Evolutionary conservation across 2,797 vertebrate genomes (phyloP).

Genomic region (Xiphophorus birchmanni): DNA sequence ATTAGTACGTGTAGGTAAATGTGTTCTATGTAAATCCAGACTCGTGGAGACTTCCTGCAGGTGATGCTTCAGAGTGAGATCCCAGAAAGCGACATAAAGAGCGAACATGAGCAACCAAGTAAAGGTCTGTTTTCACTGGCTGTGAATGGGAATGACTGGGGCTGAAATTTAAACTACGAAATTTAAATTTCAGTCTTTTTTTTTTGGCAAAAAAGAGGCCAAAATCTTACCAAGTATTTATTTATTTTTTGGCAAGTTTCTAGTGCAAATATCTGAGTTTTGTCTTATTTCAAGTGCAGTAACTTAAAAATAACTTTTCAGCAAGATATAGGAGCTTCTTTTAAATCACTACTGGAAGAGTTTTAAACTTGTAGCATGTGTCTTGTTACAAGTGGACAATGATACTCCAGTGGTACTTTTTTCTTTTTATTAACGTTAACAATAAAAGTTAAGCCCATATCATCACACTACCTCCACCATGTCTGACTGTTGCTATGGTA

Average conservation of each 20-base stretch:
- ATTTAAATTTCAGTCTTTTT: too few relatives aligned
- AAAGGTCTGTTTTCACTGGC: constrained; percentile 59
- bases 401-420: too few relatives aligned
- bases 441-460: background rate
- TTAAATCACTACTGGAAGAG: too few relatives aligned
- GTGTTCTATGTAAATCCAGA: constrained; percentile 36
- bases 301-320: too few relatives aligned
- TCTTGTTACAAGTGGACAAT: too few relatives aligned
- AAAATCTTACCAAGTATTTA: too few relatives aligned
- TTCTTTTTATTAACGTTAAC: background rate
- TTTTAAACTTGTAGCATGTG: too few relatives aligned
- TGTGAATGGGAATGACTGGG: background rate
- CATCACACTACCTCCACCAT: background rate
- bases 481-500: background rate
- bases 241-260: too few relatives aligned
- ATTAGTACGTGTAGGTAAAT: background rate
- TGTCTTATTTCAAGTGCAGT: too few relatives aligned
- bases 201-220: too few relatives aligned
- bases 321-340: too few relatives aligned
- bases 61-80: constrained; percentile 73
- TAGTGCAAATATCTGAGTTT: too few relatives aligned
- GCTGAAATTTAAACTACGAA: background rate
- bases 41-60: constrained; percentile 65
- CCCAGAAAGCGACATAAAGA: constrained; percentile 43
- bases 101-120: constrained; percentile 55